Evolutionary conservation across 2,113 vertebrate species (phyloP).

Genomic region (Okapia johnstoni): DNA sequence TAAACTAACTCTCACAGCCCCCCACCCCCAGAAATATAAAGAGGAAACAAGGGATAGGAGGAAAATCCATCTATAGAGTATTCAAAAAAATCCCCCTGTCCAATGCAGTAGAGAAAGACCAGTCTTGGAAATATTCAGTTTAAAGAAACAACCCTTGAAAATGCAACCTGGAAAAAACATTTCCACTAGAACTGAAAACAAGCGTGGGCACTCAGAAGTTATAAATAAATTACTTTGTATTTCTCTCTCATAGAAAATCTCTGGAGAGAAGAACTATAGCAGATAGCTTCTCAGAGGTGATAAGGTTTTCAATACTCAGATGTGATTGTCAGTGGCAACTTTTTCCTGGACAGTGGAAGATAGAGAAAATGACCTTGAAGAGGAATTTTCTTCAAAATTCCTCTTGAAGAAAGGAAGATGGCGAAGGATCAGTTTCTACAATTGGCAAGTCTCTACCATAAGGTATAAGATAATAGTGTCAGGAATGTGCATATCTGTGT

Average conservation of each 20-base stretch:
- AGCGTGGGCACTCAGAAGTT: not conserved
- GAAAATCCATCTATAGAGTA: not conserved
- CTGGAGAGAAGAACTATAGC: not conserved
- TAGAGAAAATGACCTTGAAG: conserved; percentile 75
- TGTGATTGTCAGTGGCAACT: conserved; percentile 65
- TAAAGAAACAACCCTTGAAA: conserved; percentile 28
- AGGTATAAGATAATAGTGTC: conserved; percentile 72
- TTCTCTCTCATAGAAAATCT: conserved; percentile 9
- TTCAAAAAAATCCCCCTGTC: not conserved
- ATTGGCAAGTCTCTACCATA: conserved; percentile 67
- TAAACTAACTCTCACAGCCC: not conserved
- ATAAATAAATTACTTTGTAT: conserved; percentile 40
- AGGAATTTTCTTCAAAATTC: conserved; percentile 32
- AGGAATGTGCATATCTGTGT: conserved; percentile 68
- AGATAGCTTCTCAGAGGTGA: not conserved
- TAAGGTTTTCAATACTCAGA: conserved; percentile 17
- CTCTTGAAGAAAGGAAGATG: conserved; percentile 33
- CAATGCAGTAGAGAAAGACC: not conserved
- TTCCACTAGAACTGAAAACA: not conserved
- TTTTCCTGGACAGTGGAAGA: conserved; percentile 65
- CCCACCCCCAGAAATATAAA: not conserved
- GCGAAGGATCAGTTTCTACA: conserved; percentile 71
- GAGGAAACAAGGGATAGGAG: not conserved
- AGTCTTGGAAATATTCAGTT: not conserved
- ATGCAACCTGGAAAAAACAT: not conserved